Percentiles rank a stretch among this genome's conserved stretches.
These are phyloP conservation scores for Dasyurus viverrinus DNA, from an alignment of 2,113 vertebrate species.

Conservation along the genomic window DNA sequence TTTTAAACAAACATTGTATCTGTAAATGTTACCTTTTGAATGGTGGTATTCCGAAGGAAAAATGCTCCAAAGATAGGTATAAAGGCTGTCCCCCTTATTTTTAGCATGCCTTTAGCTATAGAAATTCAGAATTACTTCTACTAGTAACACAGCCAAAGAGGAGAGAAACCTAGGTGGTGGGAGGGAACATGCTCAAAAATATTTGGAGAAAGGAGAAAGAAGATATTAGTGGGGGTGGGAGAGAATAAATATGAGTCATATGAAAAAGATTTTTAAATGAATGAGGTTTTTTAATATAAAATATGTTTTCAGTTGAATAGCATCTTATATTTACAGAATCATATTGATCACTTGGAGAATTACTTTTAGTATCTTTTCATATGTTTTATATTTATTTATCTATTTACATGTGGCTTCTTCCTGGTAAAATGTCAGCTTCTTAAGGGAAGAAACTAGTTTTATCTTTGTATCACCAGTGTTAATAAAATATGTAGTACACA, in stretches of 20 bases:
- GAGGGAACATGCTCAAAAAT: background rate
- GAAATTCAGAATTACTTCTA: background rate
- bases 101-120: background rate
- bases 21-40: background rate
- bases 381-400: background rate
- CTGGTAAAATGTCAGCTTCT: background rate
- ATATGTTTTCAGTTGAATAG: background rate
- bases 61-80: background rate
- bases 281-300: background rate
- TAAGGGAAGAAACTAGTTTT: background rate
- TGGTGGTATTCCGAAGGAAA: background rate
- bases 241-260: background rate
- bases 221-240: background rate
- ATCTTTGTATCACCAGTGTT: background rate
- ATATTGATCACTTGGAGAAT: background rate
- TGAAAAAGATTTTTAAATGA: background rate
- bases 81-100: background rate
- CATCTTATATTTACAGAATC: background rate
- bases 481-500: background rate
- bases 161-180: background rate
- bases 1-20: background rate
- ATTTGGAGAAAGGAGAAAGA: background rate
- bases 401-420: background rate
- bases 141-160: background rate
- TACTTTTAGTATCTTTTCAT: background rate